Evolutionary conservation across 2,797 vertebrate genomes (phyloP).

Genomic region (Sphenopsis melanotis): DNA sequence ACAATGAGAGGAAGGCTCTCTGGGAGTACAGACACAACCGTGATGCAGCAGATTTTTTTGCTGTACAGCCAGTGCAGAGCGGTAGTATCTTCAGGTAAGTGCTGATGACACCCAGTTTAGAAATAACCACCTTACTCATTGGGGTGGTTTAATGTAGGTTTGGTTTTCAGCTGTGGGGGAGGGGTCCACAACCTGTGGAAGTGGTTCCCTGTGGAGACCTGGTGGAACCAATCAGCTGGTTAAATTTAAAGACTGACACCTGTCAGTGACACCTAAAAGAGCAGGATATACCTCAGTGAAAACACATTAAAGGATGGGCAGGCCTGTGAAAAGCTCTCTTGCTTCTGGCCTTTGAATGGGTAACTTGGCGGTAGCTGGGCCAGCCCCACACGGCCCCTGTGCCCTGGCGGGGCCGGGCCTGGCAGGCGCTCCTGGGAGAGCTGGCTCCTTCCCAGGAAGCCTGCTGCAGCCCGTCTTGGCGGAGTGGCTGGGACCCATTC

Average conservation of each 20-base stretch:
- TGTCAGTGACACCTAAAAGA: background rate
- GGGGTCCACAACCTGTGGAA: background rate
- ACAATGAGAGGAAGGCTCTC: background rate
- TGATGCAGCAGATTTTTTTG: background rate
- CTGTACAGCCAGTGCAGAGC: background rate
- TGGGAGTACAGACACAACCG: background rate
- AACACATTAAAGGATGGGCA: background rate
- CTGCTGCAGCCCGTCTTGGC: fast-evolving
- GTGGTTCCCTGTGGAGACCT: background rate
- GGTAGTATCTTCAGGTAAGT: background rate
- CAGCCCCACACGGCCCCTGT: fast-evolving
- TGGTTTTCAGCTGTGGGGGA: background rate
- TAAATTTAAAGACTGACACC: background rate
- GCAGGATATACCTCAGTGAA: background rate
- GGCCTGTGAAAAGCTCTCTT: background rate
- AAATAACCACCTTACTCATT: background rate
- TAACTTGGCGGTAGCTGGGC: background rate
- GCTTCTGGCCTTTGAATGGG: background rate
- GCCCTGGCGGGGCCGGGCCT: fast-evolving
- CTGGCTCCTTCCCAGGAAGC: background rate
- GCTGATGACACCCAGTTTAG: background rate
- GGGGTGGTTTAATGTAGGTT: background rate
- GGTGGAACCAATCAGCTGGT: background rate
- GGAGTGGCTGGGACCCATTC: background rate
- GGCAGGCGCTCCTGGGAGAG: background rate